These are phyloP conservation scores for Orientallactaga bullata DNA, from an alignment of 2,113 vertebrate genomes.

Conservation along the genomic window DNA sequence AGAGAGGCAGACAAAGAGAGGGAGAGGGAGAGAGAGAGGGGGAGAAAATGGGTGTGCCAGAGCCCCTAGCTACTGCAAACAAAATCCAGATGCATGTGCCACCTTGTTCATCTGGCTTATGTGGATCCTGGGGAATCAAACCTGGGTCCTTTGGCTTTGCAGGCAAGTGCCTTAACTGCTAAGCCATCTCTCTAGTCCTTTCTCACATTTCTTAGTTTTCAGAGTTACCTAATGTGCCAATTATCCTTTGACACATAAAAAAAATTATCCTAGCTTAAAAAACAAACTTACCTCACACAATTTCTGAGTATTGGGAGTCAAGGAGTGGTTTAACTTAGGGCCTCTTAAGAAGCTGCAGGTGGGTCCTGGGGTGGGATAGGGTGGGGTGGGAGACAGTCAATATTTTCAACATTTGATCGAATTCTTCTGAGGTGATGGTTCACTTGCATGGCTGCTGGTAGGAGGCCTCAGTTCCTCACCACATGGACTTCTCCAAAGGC, in stretches of 20 bases:
- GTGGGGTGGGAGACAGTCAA: rapidly evolving
- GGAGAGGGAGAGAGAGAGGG: too few relatives aligned
- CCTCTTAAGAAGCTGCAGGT: background rate
- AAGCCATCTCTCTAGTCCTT: too few relatives aligned
- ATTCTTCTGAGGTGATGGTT: background rate
- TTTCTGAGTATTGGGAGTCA: background rate
- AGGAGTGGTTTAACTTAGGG: background rate
- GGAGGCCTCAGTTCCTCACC: background rate
- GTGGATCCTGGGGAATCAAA: too few relatives aligned
- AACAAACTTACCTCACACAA: background rate
- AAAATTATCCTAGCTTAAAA: slow-evolving; percentile 2
- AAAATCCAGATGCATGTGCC: too few relatives aligned
- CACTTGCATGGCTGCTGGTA: background rate
- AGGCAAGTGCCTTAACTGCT: too few relatives aligned
- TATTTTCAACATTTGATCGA: background rate
- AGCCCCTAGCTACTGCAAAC: too few relatives aligned
- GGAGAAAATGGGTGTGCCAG: too few relatives aligned
- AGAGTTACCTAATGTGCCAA: background rate
- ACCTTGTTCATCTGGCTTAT: too few relatives aligned
- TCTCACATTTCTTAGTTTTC: slow-evolving; percentile 2
- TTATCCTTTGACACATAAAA: background rate
- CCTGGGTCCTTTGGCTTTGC: too few relatives aligned
- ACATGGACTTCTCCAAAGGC: background rate
- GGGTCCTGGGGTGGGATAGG: background rate
- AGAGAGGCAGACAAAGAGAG: too few relatives aligned